Evolutionary conservation across 2,797 vertebrate species (phyloP).

Genomic region (Leptodactylus fallax): DNA sequence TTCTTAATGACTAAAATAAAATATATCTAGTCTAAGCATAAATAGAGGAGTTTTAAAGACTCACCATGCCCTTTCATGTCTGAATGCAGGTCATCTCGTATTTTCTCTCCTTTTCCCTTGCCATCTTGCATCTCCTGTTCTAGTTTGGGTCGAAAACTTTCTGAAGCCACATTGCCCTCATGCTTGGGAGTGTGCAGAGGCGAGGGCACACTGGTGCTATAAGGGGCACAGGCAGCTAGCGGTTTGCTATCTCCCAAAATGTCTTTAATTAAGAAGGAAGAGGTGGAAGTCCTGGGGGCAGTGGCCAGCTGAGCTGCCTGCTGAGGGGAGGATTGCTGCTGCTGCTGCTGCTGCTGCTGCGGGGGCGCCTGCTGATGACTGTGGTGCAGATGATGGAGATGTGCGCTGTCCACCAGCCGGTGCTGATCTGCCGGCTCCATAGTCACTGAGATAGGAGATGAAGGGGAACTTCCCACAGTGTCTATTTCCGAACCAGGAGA

Average conservation of each 20-base stretch:
- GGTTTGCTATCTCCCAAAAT: conserved; percentile 98
- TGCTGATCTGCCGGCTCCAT: conserved; percentile 88
- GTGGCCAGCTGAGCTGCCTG: too few species aligned
- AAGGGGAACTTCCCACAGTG: conserved; percentile 93
- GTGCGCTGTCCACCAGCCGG: conserved; percentile 85
- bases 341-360: conserved; percentile 59
- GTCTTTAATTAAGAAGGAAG: conserved; percentile 98
- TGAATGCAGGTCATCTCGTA: conserved; percentile 86
- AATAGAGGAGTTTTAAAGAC: conserved; percentile 63
- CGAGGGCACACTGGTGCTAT: conserved; percentile 93
- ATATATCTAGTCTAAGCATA: not conserved
- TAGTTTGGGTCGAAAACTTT: conserved; percentile 93
- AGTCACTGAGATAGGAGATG: conserved; percentile 95
- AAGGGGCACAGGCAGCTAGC: conserved; percentile 95
- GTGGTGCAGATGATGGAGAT: conserved; percentile 74
- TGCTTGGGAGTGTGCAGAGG: conserved; percentile 91
- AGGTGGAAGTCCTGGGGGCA: conserved; percentile 92
- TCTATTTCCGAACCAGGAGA: conserved; percentile 97
- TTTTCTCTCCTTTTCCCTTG: conserved; percentile 89
- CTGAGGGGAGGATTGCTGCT: conserved; percentile 70
- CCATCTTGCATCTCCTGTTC: conserved; percentile 86
- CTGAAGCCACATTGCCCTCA: conserved; percentile 83
- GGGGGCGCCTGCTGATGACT: conserved; percentile 73
- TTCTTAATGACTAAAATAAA: too few species aligned
- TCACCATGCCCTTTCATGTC: conserved; percentile 97